Evolutionary conservation across 2,888 invertebrate genomes (phyloP).

Genomic region (Argyra leucocephala): DNA sequence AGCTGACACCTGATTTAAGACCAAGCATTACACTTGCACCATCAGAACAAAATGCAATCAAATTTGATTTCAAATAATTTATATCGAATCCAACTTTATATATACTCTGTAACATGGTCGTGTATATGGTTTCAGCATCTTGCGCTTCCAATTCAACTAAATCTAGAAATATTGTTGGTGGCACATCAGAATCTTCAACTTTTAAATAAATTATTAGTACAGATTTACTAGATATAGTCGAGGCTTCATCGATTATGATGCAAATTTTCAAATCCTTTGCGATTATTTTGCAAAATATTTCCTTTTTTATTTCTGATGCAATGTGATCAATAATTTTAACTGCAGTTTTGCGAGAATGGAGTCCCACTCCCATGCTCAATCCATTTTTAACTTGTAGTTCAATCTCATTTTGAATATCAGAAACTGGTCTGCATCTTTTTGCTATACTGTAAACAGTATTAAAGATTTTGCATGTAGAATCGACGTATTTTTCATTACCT

Average conservation of each 20-base stretch:
- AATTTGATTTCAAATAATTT: constrained; percentile 9
- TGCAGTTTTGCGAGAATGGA: constrained; percentile 1
- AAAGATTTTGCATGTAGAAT: neutral
- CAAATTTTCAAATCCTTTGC: neutral
- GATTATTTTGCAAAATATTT: constrained; percentile 4
- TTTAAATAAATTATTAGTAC: constrained; percentile 9
- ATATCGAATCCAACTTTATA: neutral
- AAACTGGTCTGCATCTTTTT: too few relatives aligned
- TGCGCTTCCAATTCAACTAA: constrained; percentile 6
- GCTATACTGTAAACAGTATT: too few relatives aligned
- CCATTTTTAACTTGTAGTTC: constrained; percentile 8
- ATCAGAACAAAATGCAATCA: constrained; percentile 10
- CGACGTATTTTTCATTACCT: neutral
- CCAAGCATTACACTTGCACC: constrained; percentile 10
- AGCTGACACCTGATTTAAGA: constrained; percentile 9
- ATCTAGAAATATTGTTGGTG: neutral
- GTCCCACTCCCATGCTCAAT: neutral
- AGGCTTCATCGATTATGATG: neutral
- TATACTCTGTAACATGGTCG: neutral
- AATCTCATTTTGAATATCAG: too few relatives aligned
- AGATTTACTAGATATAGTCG: constrained; percentile 8
- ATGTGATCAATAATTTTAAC: constrained; percentile 2
- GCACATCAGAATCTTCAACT: neutral
- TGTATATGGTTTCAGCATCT: neutral
- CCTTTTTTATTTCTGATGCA: constrained; percentile 5